A percentile compares a stretch with the other conserved stretches of the same genome.
phyloP scores from a whole-genome alignment of 2,888 invertebrate species.

The Salticus scenicus region DNA sequence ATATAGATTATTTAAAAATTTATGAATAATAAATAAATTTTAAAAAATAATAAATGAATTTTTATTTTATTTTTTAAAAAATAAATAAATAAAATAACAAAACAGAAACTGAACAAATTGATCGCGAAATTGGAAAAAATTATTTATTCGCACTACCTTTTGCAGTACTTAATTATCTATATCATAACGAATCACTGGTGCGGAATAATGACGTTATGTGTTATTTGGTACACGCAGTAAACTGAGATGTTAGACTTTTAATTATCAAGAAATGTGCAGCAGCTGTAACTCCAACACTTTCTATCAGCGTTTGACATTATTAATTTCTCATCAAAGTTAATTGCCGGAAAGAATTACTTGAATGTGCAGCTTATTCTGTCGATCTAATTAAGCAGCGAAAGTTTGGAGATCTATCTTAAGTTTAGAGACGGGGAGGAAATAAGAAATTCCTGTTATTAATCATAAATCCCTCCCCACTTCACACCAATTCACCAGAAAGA shows the following conservation, averaged over 20 bases:
- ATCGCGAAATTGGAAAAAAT: no score
- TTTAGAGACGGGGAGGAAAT: not conserved
- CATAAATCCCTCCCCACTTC: not conserved
- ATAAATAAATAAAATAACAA: no score
- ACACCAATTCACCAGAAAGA: no score
- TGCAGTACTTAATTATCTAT: no score
- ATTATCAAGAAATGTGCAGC: not conserved
- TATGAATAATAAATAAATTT: no score
- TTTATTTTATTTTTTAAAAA: no score
- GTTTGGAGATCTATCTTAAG: constrained; percentile 3
- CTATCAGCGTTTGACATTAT: not conserved
- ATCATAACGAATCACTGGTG: no score
- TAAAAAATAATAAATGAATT: no score
- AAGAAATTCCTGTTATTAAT: not conserved
- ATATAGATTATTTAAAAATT: no score
- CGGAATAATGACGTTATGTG: no score
- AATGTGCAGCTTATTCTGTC: not conserved
- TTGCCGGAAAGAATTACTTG: not conserved
- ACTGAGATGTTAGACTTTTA: not conserved
- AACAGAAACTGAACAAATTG: no score
- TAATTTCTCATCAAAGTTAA: constrained; percentile 7
- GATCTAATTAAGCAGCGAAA: not conserved
- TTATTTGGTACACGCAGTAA: not conserved
- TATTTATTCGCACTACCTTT: no score
- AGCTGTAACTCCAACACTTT: not conserved